Percentiles rank a stretch among this genome's conserved stretches.
phyloP scores from a whole-genome alignment of 2,888 invertebrate species.

The Flabesymbios commensalis region DNA sequence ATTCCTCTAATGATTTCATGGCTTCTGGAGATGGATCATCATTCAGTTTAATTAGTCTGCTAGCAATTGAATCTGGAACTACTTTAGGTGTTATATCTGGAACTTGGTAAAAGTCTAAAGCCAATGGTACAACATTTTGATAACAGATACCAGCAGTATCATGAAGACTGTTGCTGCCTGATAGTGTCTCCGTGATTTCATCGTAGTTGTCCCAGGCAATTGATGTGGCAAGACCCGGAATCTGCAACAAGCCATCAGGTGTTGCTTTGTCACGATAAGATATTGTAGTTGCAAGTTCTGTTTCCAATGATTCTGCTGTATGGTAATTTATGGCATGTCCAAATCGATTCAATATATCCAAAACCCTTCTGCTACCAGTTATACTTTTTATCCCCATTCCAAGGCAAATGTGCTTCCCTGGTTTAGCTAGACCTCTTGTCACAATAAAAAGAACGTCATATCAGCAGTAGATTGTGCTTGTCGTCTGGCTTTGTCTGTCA shows the following conservation, averaged over 20 bases:
- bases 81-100: too few species aligned
- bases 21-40: neutral
- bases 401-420: constrained; percentile 24
- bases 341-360: constrained; percentile 23
- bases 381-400: constrained; percentile 25
- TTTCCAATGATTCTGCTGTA: constrained; percentile 25
- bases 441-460: constrained; percentile 5
- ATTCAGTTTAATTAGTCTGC: neutral
- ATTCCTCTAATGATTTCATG: too few species aligned
- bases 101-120: too few species aligned
- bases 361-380: constrained; percentile 18
- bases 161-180: constrained; percentile 25
- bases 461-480: neutral
- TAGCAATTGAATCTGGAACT: neutral
- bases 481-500: too few species aligned
- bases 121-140: too few species aligned
- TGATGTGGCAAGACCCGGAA: constrained; percentile 14
- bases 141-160: constrained; percentile 31
- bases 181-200: constrained; percentile 26
- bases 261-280: constrained; percentile 3
- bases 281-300: constrained; percentile 19
- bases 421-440: constrained; percentile 16
- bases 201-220: constrained; percentile 32
- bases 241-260: constrained; percentile 19
- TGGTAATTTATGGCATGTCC: constrained; percentile 22